Evolutionary conservation across 2,888 invertebrate species (phyloP).

Genomic region (Thumatha senex): DNA sequence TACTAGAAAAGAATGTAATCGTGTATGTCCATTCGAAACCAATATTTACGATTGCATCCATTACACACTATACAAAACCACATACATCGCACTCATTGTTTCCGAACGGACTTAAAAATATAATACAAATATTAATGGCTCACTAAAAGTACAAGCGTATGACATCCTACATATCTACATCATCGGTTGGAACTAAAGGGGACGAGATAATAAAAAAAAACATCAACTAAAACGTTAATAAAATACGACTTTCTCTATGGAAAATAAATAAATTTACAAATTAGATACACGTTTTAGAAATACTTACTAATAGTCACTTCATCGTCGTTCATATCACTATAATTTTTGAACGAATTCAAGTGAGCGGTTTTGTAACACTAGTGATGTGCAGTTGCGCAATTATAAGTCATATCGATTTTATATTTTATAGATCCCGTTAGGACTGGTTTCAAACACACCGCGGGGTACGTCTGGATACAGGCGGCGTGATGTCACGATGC

Average conservation of each 20-base stretch:
- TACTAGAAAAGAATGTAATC: conserved; percentile 60
- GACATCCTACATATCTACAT: conserved; percentile 78
- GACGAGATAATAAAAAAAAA: conserved; percentile 73
- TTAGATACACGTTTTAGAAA: conserved; percentile 79
- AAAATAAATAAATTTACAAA: conserved; percentile 83
- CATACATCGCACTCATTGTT: conserved; percentile 62
- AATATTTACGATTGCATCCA: conserved; percentile 62
- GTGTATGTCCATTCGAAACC: conserved; percentile 64
- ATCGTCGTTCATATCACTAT: conserved; percentile 71
- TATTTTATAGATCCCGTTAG: conserved; percentile 26
- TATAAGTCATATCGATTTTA: conserved; percentile 28
- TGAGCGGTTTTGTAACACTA: conserved; percentile 47
- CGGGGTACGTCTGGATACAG: conserved; percentile 15
- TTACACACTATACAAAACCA: conserved; percentile 59
- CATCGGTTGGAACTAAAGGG: conserved; percentile 76
- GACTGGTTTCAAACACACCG: conserved; percentile 35
- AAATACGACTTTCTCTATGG: conserved; percentile 83
- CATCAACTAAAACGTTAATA: conserved; percentile 84
- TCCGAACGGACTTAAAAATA: conserved; percentile 68
- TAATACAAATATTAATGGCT: conserved; percentile 77
- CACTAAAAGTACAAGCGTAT: conserved; percentile 83
- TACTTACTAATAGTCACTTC: conserved; percentile 78
- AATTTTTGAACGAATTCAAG: conserved; percentile 52
- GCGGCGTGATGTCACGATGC: conserved; percentile 23
- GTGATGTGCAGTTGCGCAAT: conserved; percentile 28